Conservation (phyloP, 2,113 vertebrate genomes). For the Dolichallabes microphthalmus region DNA sequence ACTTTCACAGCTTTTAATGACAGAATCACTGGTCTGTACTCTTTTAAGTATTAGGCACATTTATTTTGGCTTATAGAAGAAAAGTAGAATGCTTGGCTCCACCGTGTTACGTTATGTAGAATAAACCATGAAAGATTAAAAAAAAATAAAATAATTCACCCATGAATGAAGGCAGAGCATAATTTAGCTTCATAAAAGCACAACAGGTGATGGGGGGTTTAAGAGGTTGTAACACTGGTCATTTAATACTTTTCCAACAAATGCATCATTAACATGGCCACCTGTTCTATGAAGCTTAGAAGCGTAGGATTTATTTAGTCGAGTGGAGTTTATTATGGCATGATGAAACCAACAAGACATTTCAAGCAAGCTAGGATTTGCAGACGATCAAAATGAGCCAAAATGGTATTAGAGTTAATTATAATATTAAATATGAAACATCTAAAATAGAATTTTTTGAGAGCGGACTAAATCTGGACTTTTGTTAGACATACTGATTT, state of each 20-base stretch:
- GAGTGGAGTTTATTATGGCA: conserved; percentile 4
- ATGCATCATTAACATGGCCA: conserved; percentile 4
- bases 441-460: not conserved
- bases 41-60: conserved; percentile 24
- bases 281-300: not conserved
- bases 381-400: not conserved
- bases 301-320: not conserved
- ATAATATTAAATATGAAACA: not conserved
- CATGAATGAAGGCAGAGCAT: not conserved
- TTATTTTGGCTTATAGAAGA: conserved; percentile 23
- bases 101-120: not conserved
- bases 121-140: conserved; percentile 6
- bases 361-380: not conserved
- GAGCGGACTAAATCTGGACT: not conserved
- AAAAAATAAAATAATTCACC: not conserved
- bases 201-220: not conserved
- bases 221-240: not conserved
- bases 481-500: not conserved
- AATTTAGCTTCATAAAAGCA: conserved; percentile 17
- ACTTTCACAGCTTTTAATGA: conserved; percentile 25
- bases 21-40: conserved; percentile 13
- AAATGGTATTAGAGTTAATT: not conserved
- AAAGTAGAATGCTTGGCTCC: conserved; percentile 11
- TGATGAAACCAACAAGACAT: not conserved
- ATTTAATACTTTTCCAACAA: conserved; percentile 3